These are phyloP conservation scores for Archaeoteleia sp. DNA, from an alignment of 2,888 invertebrate species.

Conservation along the genomic window DNA sequence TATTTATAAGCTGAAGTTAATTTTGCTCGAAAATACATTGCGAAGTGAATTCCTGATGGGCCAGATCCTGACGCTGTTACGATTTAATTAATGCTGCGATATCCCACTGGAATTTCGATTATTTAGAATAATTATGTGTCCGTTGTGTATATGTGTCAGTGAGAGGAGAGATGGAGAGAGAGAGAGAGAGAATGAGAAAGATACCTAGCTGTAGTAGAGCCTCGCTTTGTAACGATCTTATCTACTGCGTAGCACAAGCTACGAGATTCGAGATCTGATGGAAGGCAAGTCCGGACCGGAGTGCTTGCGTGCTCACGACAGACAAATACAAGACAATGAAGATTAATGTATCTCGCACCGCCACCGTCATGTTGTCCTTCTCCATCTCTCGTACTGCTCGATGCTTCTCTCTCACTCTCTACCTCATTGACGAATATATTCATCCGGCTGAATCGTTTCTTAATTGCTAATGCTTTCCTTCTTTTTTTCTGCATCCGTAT, in stretches of 20 bases:
- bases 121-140: slow-evolving; percentile 8
- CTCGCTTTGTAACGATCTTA: slow-evolving; percentile 55
- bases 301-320: slow-evolving; percentile 49
- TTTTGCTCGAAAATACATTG: too few species aligned
- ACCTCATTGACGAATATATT: slow-evolving; percentile 23
- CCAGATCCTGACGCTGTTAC: not conserved
- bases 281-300: too few species aligned
- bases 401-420: not conserved
- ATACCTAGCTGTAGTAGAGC: too few species aligned
- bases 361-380: not conserved
- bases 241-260: slow-evolving; percentile 41
- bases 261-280: slow-evolving; percentile 42
- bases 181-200: slow-evolving; percentile 9
- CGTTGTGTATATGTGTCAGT: not conserved
- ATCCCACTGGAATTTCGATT: slow-evolving; percentile 2
- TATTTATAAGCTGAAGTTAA: too few species aligned
- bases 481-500: not conserved
- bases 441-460: not conserved
- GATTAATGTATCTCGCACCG: slow-evolving; percentile 62
- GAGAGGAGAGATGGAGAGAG: not conserved
- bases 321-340: slow-evolving; percentile 70
- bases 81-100: slow-evolving; percentile 10
- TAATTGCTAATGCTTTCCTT: not conserved
- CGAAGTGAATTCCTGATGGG: not conserved
- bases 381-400: too few species aligned